Base-by-base conservation (phyloP, 2,888 invertebrate genomes). In the Ctena decussata region DNA sequence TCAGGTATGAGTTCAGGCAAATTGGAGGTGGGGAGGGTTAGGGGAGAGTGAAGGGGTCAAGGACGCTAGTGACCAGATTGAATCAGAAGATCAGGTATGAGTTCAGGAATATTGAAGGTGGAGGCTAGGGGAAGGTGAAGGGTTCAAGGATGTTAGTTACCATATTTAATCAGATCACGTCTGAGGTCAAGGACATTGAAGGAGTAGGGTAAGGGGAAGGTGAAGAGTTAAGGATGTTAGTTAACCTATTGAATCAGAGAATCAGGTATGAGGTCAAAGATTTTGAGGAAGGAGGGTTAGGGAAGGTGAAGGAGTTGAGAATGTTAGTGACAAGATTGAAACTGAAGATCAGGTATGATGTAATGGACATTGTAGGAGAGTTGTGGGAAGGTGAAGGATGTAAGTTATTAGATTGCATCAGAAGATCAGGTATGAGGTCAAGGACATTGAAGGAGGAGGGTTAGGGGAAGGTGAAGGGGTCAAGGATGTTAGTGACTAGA, bases 111-210 rank as follows among this genome's bases (percentile, higher is more conserved):
- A 96, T 96, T 74, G 96, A 96, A 86, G 98, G 98, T 8, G 97
- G 98, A 94, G 99, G 99, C 96, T 99, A 5, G 98, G 98, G 0
- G 99, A 99, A 86, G 99, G 99, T 0, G 97, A 98, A 96, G 99
- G 99, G 0, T 97, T 98, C 91, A 98, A 98, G 93, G 99, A 99
- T 96, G 98, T 99, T 37, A 99, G 99, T 0, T 99, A 99, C 84
- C 97, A 96, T 94, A 98, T 99, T 76, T 98, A 98, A 95, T 97
- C 97, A n/a, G 96, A 99, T 96, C 99, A 99, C 94, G 94, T 96
- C 80, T 11, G 65, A 96, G 85, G n/a, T 44, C 44, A 44, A 44
- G 44, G 44, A 12, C 44, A 44, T 44, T 44, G 44, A 44, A 18
- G 8, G 44, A 18, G 94, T n/a, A 12, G 44, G 44, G 11, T 18